phyloP scores from a whole-genome alignment of 2,113 vertebrate genomes.

The Heteronetta atricapilla region DNA sequence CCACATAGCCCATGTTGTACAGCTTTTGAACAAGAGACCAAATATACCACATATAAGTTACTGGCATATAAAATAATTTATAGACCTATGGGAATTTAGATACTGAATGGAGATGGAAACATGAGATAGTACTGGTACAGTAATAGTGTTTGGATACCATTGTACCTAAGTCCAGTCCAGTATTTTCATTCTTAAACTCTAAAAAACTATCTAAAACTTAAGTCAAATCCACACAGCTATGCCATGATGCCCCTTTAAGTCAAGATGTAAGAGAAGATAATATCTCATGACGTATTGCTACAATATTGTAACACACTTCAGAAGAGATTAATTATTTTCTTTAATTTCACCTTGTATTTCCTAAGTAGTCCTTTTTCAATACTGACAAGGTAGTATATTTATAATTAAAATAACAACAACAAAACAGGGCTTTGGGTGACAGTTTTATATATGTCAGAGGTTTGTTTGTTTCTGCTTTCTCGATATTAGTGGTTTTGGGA shows the following conservation, averaged over 20 bases:
- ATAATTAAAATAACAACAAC: not conserved
- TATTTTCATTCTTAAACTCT: not conserved
- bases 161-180: not conserved
- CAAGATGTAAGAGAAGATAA: not conserved
- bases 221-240: not conserved
- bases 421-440: not conserved
- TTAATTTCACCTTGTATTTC: not conserved
- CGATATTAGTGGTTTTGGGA: not conserved
- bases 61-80: not conserved
- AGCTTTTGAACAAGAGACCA: not conserved
- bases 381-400: not conserved
- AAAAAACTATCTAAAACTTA: not conserved
- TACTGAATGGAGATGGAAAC: not conserved
- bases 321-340: not conserved
- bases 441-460: not conserved
- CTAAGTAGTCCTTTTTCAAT: not conserved
- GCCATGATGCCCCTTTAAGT: not conserved
- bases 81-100: not conserved
- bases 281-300: not conserved
- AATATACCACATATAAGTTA: not conserved
- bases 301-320: rapidly evolving
- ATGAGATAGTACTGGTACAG: not conserved
- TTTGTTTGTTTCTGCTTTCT: not conserved
- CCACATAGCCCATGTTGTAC: not conserved
- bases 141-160: not conserved